phyloP scores from a whole-genome alignment of 2,888 invertebrate species.

The Melieria crassipennis region DNA sequence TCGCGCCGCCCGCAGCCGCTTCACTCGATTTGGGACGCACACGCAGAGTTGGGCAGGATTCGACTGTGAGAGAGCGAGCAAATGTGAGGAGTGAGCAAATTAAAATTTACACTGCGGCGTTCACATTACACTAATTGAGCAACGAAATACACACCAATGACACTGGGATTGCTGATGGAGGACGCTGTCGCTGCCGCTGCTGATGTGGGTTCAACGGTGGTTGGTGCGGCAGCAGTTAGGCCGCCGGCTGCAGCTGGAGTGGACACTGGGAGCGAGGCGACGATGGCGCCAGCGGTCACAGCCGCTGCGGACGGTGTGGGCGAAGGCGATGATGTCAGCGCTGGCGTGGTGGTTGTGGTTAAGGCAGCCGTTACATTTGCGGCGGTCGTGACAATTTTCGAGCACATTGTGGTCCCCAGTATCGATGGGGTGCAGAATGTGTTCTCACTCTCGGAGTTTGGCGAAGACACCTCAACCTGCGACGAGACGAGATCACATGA shows the following conservation, averaged over 20 bases:
- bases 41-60: constrained; percentile 52
- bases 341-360: constrained; percentile 54
- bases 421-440: constrained; percentile 66
- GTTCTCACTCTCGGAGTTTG: constrained; percentile 65
- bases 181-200: constrained; percentile 21
- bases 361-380: constrained; percentile 60
- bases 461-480: constrained; percentile 66
- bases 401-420: constrained; percentile 65
- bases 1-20: constrained; percentile 29
- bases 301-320: constrained; percentile 16
- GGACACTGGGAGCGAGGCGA: constrained; percentile 30
- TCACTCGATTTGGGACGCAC: constrained; percentile 54
- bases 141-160: neutral
- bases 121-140: no score
- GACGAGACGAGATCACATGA: neutral
- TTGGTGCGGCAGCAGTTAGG: constrained; percentile 37
- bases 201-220: constrained; percentile 9
- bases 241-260: constrained; percentile 27
- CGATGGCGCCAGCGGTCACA: constrained; percentile 28
- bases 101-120: no score
- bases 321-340: constrained; percentile 43
- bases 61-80: constrained; percentile 12
- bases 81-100: neutral
- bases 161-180: constrained; percentile 11
- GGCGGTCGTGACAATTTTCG: constrained; percentile 63